phyloP scores from a whole-genome alignment of 2,888 invertebrate genomes.

The Linhomoeus sp. region DNA sequence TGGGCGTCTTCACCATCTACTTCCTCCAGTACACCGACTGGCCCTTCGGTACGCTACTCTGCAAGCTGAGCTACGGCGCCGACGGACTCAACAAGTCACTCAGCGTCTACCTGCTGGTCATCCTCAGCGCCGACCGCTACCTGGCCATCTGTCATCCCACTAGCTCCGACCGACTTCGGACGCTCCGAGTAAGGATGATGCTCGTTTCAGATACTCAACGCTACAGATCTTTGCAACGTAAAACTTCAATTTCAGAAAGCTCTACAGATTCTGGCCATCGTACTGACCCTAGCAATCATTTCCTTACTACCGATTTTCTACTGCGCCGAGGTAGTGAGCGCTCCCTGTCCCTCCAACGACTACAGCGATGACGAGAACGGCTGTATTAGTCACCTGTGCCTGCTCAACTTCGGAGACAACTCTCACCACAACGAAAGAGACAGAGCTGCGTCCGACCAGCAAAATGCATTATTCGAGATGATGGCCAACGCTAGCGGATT shows the following conservation, averaged over 20 bases:
- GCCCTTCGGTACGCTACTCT: slow-evolving; percentile 2
- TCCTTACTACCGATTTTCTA: slow-evolving; percentile 4
- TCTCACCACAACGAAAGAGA: too few species aligned
- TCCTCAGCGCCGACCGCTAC: slow-evolving; percentile 7
- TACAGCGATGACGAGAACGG: too few species aligned
- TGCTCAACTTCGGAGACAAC: too few species aligned
- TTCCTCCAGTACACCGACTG: not conserved
- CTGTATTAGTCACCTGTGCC: too few species aligned
- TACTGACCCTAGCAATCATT: not conserved
- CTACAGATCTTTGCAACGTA: too few species aligned
- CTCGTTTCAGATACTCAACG: too few species aligned
- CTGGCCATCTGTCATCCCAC: slow-evolving; percentile 5
- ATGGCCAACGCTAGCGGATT: too few species aligned
- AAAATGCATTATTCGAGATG: too few species aligned
- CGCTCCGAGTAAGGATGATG: too few species aligned
- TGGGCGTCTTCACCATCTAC: not conserved
- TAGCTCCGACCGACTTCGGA: not conserved
- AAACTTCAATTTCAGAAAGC: too few species aligned
- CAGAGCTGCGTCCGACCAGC: too few species aligned
- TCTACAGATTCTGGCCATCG: not conserved
- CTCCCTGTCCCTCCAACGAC: too few species aligned
- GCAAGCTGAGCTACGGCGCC: not conserved
- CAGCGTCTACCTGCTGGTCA: slow-evolving; percentile 6
- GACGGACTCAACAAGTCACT: slow-evolving; percentile 7
- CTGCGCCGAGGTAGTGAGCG: not conserved